Conservation (phyloP, 1,140 invertebrate genomes). For the Triops cancriformis region DNA sequence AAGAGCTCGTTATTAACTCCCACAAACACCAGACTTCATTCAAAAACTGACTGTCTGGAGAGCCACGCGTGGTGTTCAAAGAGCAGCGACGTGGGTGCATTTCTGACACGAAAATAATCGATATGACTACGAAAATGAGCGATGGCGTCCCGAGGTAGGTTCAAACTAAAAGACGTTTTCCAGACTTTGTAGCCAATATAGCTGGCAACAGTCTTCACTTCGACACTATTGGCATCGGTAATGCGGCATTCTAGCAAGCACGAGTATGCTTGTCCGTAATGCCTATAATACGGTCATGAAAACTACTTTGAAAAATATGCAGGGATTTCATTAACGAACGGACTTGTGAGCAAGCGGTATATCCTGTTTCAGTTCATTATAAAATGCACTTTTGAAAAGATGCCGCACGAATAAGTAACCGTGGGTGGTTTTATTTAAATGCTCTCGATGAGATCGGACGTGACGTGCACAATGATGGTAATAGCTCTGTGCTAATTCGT, state of each 20-base stretch:
- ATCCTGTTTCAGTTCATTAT: conserved; percentile 88
- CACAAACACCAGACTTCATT: conserved; percentile 10
- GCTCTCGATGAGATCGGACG: conserved; percentile 79
- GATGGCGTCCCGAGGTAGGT: conserved; percentile 84
- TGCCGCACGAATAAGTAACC: conserved; percentile 87
- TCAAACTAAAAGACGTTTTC: conserved; percentile 74
- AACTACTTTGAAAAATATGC: conserved; percentile 25
- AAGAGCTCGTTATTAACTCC: conserved; percentile 44
- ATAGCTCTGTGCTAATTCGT: conserved; percentile 83
- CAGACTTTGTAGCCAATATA: conserved; percentile 95
- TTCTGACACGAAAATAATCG: conserved; percentile 71
- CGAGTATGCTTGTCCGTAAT: conserved; percentile 87
- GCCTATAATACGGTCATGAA: conserved; percentile 47
- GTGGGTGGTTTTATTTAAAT: conserved; percentile 84
- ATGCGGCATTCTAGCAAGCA: conserved; percentile 77
- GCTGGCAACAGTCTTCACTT: conserved; percentile 89
- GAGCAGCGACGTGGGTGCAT: conserved; percentile 66
- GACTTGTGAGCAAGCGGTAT: conserved; percentile 78
- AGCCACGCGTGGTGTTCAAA: conserved; percentile 97
- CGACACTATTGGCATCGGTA: conserved; percentile 80
- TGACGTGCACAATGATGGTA: conserved; percentile 81
- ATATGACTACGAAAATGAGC: conserved; percentile 84
- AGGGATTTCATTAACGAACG: conserved; percentile 33
- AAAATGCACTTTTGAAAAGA: conserved; percentile 95
- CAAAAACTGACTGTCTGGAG: conserved; percentile 70